Evolutionary conservation across 2,797 vertebrate genomes (phyloP), one percentile per base, ranked within the genome.

Genomic region (Sebastes aleutianus): DNA sequence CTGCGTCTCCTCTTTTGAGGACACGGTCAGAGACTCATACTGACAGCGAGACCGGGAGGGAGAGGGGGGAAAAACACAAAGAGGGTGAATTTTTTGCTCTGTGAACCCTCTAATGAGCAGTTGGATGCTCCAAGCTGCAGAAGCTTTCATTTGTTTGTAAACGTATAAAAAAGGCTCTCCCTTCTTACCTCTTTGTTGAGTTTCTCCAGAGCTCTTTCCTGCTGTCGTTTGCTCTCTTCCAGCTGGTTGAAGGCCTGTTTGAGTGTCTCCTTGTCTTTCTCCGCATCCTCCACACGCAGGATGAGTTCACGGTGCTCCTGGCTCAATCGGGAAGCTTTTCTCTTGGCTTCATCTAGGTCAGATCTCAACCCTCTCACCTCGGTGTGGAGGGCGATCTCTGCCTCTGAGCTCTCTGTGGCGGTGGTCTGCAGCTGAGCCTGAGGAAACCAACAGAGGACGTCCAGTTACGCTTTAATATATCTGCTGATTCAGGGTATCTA

Each of bases 301-400:
- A 34, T 82, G 61, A 97, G 88, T 4, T 96, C 96, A 3, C 90
- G 91, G 13, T 96, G 95, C 84, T 98, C 97, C 90, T 97, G 95
- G 0, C 82, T 91, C 70, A 97, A 86, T 71, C 94, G 94, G 18
- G 89, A 90, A 89, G 94, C 88, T 78, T 92, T 91, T 4, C 97
- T 92, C 90, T 96, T 97, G 3, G 94, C 88, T 81, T 99, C 98
- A 0, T 99, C 97, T 43, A 99, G 92, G 6, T 96, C 95, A 1
- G 86, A 85, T 82, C 96, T 96, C 91, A 99, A 90, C 0, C 87
- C 92, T 27, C 97, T 89, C 76, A 95, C 96, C 76, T 96, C 95
- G 8, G 94, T 24, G 65, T 96, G 95, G 86, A 98, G 95, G 83
- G 95, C 92, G 26, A 97, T 96, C 85, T 98, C 97, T 18, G 95